Conservation (phyloP, 2,797 vertebrate genomes). For the Meda fulgida region DNA sequence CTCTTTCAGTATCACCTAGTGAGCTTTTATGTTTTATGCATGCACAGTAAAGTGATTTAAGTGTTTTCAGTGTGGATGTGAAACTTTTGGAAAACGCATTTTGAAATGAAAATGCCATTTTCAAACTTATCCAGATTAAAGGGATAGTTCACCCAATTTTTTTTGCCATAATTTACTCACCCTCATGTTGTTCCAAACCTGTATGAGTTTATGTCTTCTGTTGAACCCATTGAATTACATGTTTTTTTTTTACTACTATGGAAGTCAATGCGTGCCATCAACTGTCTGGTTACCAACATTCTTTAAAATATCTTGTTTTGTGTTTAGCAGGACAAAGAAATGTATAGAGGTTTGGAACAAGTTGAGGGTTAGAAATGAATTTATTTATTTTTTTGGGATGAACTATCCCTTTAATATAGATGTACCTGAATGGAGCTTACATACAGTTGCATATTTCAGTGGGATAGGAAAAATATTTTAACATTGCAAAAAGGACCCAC, state of each 20-base stretch:
- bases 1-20: background rate
- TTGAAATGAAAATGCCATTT: background rate
- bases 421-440: background rate
- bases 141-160: rapidly evolving
- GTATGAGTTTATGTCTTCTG: too few species aligned
- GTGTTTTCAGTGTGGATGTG: background rate
- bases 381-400: too few species aligned
- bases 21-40: background rate
- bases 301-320: too few species aligned
- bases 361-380: too few species aligned
- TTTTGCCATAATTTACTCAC: too few species aligned
- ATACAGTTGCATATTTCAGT: background rate
- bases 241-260: too few species aligned
- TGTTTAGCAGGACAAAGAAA: too few species aligned
- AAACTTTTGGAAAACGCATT: background rate
- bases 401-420: background rate
- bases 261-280: too few species aligned
- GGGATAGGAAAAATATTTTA: background rate
- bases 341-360: too few species aligned
- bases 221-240: too few species aligned
- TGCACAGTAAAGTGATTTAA: background rate
- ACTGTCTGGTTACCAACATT: too few species aligned
- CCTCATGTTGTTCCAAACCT: too few species aligned
- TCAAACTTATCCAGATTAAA: background rate
- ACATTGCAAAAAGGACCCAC: background rate